Percentiles rank a stretch among this genome's conserved stretches.
Conservation (phyloP, 2,888 invertebrate species). For the Neoascia interrupta region DNA sequence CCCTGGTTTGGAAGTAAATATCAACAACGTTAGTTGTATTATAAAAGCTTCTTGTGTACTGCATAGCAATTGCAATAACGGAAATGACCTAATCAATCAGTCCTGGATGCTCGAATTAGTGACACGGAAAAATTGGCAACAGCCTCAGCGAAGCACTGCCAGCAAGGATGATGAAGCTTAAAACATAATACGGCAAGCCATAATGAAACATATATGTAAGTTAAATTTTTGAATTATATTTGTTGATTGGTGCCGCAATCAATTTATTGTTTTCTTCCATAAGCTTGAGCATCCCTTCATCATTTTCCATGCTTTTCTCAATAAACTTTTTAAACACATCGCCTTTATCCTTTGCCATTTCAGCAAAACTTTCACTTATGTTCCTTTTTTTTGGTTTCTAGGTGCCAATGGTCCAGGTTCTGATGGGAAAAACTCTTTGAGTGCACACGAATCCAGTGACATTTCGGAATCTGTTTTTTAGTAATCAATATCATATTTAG, state of each 20-base stretch:
- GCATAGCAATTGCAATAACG: background rate
- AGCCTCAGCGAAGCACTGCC: background rate
- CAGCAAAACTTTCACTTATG: background rate
- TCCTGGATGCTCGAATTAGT: background rate
- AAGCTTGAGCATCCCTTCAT: constrained; percentile 3
- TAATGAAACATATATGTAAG: constrained; percentile 6
- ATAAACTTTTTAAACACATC: constrained; percentile 2
- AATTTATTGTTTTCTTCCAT: background rate
- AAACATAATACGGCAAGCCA: background rate
- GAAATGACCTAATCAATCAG: background rate
- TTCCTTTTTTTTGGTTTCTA: background rate
- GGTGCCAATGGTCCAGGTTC: background rate
- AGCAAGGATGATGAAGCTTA: background rate
- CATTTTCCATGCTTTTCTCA: constrained; percentile 1
- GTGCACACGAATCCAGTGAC: too few relatives aligned
- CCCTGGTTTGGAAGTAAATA: background rate
- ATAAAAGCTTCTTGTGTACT: background rate
- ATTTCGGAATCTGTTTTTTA: background rate
- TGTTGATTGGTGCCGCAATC: background rate
- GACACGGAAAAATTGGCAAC: background rate
- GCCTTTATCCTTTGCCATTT: background rate
- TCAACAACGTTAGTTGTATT: background rate
- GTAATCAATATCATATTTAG: background rate
- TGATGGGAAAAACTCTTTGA: background rate
- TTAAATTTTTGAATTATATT: background rate